These are phyloP conservation scores for Anas georgica DNA, from an alignment of 2,797 vertebrate species.

Conservation along the genomic window DNA sequence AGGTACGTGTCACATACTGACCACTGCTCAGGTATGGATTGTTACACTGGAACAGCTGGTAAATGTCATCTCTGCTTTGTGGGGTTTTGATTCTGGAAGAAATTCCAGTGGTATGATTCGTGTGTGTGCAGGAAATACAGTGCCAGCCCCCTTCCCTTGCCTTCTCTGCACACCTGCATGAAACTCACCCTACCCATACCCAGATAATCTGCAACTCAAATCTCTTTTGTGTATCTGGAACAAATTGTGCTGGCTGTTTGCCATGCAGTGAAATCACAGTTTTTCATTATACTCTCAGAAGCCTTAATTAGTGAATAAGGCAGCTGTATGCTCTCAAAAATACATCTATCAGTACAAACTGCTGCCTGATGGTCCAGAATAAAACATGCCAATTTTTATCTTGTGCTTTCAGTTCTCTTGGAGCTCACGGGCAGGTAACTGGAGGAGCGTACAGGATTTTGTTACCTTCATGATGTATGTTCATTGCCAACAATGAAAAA, in stretches of 20 bases:
- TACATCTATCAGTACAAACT: conserved; percentile 56
- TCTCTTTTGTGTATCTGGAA: conserved; percentile 68
- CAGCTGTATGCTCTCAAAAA: conserved; percentile 73
- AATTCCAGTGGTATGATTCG: not conserved
- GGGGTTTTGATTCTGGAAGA: not conserved
- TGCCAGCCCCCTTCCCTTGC: not conserved
- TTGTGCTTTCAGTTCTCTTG: not conserved
- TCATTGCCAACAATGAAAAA: conserved; percentile 10
- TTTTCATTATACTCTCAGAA: conserved; percentile 70
- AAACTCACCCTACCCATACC: conserved; percentile 9
- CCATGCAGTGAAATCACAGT: conserved; percentile 59
- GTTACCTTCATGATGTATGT: not conserved
- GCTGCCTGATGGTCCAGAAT: conserved; percentile 46
- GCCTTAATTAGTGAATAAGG: conserved; percentile 69
- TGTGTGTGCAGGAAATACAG: not conserved
- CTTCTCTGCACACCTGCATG: conserved; percentile 50
- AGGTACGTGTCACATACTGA: not conserved
- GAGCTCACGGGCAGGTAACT: not conserved
- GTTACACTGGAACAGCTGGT: not conserved
- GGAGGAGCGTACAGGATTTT: not conserved
- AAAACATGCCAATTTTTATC: conserved; percentile 13
- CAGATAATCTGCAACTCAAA: conserved; percentile 63
- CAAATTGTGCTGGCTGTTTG: conserved; percentile 66
- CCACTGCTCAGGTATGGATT: not conserved
- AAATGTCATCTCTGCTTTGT: not conserved